These are phyloP conservation scores for Meandrusa payeni DNA, from an alignment of 2,888 invertebrate species.

Conservation along the genomic window DNA sequence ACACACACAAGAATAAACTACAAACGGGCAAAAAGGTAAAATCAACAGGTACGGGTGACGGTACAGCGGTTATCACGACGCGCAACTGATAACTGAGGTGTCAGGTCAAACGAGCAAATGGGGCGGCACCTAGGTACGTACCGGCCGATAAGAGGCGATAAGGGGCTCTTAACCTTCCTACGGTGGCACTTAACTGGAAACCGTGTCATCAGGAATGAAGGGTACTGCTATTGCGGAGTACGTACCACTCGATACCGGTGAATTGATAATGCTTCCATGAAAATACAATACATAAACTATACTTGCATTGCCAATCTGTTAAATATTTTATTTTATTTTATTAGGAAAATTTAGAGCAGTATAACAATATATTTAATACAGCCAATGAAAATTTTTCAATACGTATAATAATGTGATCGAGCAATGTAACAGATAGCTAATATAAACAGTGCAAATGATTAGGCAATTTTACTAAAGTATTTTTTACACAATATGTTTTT, in stretches of 20 bases:
- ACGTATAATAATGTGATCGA: no score
- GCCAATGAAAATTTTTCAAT: no score
- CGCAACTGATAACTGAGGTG: slow-evolving; percentile 75
- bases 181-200: slow-evolving; percentile 35
- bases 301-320: no score
- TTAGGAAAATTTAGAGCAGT: no score
- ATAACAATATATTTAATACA: no score
- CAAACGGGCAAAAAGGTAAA: slow-evolving; percentile 52
- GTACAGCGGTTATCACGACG: slow-evolving; percentile 67
- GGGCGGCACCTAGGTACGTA: slow-evolving; percentile 67
- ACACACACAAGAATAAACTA: slow-evolving; percentile 32
- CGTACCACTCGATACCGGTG: neutral
- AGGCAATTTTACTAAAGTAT: no score
- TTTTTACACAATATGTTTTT: no score
- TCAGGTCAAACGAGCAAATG: slow-evolving; percentile 80
- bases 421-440: no score
- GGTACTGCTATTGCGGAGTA: slow-evolving; percentile 8
- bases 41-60: slow-evolving; percentile 67
- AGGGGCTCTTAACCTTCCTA: slow-evolving; percentile 78
- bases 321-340: no score
- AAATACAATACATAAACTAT: no score
- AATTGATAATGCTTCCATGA: slow-evolving; percentile 4
- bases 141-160: slow-evolving; percentile 69
- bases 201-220: slow-evolving; percentile 23
- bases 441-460: no score